Percentiles rank a stretch among this genome's conserved stretches.
Conservation (phyloP, 2,888 invertebrate species). For the Ligdia adustata region DNA sequence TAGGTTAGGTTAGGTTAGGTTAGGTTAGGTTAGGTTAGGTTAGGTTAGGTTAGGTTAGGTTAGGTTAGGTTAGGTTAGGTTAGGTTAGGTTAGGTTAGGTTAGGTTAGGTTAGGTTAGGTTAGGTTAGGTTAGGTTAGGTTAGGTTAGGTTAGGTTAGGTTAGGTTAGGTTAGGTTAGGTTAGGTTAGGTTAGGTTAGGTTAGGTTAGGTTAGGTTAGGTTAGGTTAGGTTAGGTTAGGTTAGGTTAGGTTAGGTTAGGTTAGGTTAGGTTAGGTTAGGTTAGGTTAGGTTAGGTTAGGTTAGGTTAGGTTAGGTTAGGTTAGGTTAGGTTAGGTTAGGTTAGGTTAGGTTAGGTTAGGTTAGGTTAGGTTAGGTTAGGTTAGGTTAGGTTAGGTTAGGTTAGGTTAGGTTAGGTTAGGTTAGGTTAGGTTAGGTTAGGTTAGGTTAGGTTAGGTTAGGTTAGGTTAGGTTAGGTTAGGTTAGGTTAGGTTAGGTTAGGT, state of each 20-base stretch:
- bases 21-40: slow-evolving; percentile 37
- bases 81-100: slow-evolving; percentile 11
- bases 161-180: slow-evolving; percentile 8
- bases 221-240: slow-evolving; percentile 1
- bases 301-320: slow-evolving; percentile 39
- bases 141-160: slow-evolving; percentile 7
- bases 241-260: slow-evolving; percentile 31
- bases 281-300: slow-evolving; percentile 39
- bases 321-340: slow-evolving; percentile 19
- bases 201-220: slow-evolving; percentile 11
- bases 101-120: slow-evolving; percentile 8
- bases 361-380: slow-evolving; percentile 34
- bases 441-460: slow-evolving; percentile 33
- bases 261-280: slow-evolving; percentile 35
- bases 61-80: slow-evolving; percentile 11
- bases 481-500: slow-evolving; percentile 32
- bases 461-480: slow-evolving; percentile 29
- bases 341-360: slow-evolving; percentile 17
- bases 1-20: slow-evolving; percentile 36
- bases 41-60: slow-evolving; percentile 7
- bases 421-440: slow-evolving; percentile 35
- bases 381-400: slow-evolving; percentile 26
- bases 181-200: slow-evolving; percentile 11
- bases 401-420: slow-evolving; percentile 34
- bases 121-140: slow-evolving; percentile 10